A percentile compares a stretch with the other conserved stretches of the same genome.
Conservation (phyloP, 1,140 invertebrate genomes). For the Macrobrachium nipponense region DNA sequence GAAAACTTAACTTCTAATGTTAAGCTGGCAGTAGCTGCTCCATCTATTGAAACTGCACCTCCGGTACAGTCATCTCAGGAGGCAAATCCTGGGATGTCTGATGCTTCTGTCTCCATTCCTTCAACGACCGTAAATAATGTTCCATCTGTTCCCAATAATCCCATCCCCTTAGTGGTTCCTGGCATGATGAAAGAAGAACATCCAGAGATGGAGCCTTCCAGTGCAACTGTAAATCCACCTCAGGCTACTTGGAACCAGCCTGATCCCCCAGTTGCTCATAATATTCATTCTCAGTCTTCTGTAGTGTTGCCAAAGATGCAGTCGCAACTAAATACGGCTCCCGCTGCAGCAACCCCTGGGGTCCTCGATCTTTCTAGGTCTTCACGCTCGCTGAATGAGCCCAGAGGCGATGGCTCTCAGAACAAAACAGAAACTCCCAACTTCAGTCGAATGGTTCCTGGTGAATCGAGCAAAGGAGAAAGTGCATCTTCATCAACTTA, state of each 20-base stretch:
- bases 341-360: slow-evolving; percentile 29
- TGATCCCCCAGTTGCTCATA: slow-evolving; percentile 53
- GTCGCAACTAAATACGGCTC: neutral
- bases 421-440: slow-evolving; percentile 34
- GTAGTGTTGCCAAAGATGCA: slow-evolving; percentile 45
- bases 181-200: slow-evolving; percentile 36
- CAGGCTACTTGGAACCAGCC: neutral
- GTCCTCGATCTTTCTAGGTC: slow-evolving; percentile 53
- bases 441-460: slow-evolving; percentile 58
- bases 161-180: slow-evolving; percentile 49
- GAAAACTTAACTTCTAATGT: slow-evolving; percentile 10
- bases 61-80: neutral
- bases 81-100: neutral
- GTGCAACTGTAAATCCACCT: neutral
- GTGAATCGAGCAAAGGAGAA: slow-evolving; percentile 56
- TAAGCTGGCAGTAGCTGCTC: slow-evolving; percentile 52
- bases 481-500: slow-evolving; percentile 30
- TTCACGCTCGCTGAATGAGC: slow-evolving; percentile 11
- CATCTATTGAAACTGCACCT: neutral
- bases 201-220: neutral
- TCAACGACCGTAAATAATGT: too few species aligned
- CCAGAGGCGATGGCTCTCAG: slow-evolving; percentile 31
- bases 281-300: slow-evolving; percentile 23
- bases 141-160: neutral
- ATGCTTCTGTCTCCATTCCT: too few species aligned